Evolutionary conservation across 2,888 invertebrate species (phyloP), one percentile per base, ranked within the genome.

Genomic region (Eucriotettix oculatus): DNA sequence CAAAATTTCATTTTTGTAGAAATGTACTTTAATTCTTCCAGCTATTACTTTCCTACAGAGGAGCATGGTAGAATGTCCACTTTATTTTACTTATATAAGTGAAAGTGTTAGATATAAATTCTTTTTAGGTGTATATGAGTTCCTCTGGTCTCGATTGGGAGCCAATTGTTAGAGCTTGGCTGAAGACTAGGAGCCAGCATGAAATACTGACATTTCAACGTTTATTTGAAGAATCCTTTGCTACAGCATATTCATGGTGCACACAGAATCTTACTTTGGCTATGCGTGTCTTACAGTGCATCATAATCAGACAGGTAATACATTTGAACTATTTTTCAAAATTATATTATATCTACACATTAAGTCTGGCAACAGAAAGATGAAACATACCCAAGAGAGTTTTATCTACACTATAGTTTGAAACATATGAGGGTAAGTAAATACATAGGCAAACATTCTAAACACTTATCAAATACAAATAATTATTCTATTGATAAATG

Each of bases 141-240:
- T 92, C 94, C 0, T 96, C 96, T 0, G 96, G 94, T 0, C 75
- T 97, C 57, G 88, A 90, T 70, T 97, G 95, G 88, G 83, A 84
- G 68, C 96, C 96, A 69, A 89, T 96, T 59, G 81, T 95, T 0
- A 83, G 81, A 62, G 90, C 87, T 0, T 93, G 92, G 93, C 71
- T 93, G 1, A 89, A 87, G 70, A 74, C 71, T 71, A 80, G 80
- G 72, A 83, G 66, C 78, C 79, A 58, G 69, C 75, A 64, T 59
- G 77, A 79, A 65, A 74, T 75, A 52, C 74, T 78, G 57, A 78
- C 90, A n/a, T 85, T 89, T 66, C 80, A 81, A 63, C 75, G 80
- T 42, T 73, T 90, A 3, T 92, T 92, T 71, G 86, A 88, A 62
- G 79, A 81, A 63, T 86, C 88, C 0, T 92, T 90, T 72, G 75